Percentiles rank a stretch among this genome's conserved stretches.
Conservation (phyloP, 2,888 invertebrate genomes). For the Scaptomyza caliginosa region DNA sequence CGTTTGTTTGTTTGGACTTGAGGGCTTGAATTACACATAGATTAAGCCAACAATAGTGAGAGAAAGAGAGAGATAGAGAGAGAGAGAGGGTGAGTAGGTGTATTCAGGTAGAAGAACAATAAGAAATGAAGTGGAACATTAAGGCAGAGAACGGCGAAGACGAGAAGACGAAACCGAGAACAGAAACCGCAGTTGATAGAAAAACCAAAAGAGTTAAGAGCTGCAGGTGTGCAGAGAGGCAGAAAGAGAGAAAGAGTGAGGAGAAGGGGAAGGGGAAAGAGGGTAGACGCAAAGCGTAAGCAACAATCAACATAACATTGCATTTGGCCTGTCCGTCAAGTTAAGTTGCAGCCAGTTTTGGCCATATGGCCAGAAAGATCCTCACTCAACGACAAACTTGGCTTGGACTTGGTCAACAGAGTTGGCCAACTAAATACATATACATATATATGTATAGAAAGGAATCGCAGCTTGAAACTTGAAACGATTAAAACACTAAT, state of each 20-base stretch:
- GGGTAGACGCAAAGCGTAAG: slow-evolving; percentile 9
- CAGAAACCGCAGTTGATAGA: slow-evolving; percentile 34
- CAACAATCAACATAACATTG: slow-evolving; percentile 32
- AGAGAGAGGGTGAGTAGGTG: not conserved
- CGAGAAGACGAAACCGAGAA: slow-evolving; percentile 5
- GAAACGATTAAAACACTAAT: slow-evolving; percentile 28
- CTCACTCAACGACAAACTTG: slow-evolving; percentile 15
- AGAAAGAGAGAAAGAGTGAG: not conserved
- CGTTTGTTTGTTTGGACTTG: slow-evolving; percentile 16
- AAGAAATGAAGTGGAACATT: slow-evolving; percentile 63
- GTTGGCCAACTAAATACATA: not conserved
- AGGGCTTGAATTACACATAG: slow-evolving; percentile 56
- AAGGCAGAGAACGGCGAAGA: not conserved
- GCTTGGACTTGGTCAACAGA: slow-evolving; percentile 14
- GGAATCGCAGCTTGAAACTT: slow-evolving; percentile 13
- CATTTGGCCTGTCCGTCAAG: slow-evolving; percentile 62
- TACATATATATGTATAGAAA: slow-evolving; percentile 6
- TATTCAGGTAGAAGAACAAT: slow-evolving; percentile 57
- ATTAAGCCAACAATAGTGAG: slow-evolving; percentile 32
- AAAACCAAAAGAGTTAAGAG: slow-evolving; percentile 30
- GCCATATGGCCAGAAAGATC: slow-evolving; percentile 39
- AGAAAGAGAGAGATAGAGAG: not conserved
- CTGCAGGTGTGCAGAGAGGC: slow-evolving; percentile 30
- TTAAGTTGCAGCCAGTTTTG: slow-evolving; percentile 12
- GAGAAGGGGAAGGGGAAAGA: not conserved